Evolutionary conservation across 1,140 invertebrate genomes (phyloP).

Genomic region (Ganaspis sp.): DNA sequence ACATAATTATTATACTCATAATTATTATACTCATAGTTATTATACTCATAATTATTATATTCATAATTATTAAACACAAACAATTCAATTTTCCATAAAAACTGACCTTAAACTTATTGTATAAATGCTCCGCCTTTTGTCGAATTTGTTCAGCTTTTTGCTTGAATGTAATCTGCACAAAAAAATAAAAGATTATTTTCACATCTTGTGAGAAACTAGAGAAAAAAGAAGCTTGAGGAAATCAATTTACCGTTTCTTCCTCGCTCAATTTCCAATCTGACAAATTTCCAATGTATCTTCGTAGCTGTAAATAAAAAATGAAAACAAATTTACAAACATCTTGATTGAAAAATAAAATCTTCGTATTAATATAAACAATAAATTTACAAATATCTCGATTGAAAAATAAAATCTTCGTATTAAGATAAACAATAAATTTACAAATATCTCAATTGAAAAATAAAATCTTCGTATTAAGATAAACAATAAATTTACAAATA

Average conservation of each 20-base stretch:
- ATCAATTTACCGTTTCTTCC: constrained; percentile 74
- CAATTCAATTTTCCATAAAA: constrained; percentile 31
- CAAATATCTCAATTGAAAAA: neutral
- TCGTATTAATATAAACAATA: too few species aligned
- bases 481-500: neutral
- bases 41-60: too few species aligned
- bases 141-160: constrained; percentile 82
- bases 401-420: too few species aligned
- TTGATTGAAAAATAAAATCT: neutral
- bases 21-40: too few species aligned
- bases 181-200: too few species aligned
- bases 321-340: neutral
- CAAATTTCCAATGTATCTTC: constrained; percentile 86
- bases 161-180: constrained; percentile 76
- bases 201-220: too few species aligned
- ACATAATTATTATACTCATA: too few species aligned
- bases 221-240: too few species aligned
- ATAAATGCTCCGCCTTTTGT: constrained; percentile 81
- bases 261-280: constrained; percentile 82
- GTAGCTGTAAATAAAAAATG: constrained; percentile 70
- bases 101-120: constrained; percentile 78
- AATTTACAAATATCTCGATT: neutral
- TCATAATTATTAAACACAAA: constrained; percentile 40
- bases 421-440: too few species aligned
- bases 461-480: neutral